Evolutionary conservation across 2,888 invertebrate genomes (phyloP).

Genomic region (Ormyrus pomaceus): DNA sequence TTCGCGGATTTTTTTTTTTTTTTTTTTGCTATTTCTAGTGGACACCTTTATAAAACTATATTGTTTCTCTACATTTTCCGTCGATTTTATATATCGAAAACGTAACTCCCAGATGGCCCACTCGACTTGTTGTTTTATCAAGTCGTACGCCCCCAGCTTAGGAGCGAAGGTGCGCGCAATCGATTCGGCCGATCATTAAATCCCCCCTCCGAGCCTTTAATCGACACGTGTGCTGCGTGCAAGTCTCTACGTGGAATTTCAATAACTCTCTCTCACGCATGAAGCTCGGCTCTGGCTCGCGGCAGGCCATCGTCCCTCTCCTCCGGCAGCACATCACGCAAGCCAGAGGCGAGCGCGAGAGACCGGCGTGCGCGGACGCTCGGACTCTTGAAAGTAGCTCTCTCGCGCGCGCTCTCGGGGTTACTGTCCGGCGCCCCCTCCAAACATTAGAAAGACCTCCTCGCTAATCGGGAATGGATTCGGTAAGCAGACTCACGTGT

Average conservation of each 20-base stretch:
- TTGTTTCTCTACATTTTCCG: too few relatives aligned
- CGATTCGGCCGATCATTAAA: conserved; percentile 28
- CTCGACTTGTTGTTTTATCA: too few relatives aligned
- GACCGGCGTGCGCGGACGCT: too few relatives aligned
- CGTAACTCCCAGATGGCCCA: too few relatives aligned
- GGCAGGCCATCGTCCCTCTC: not conserved
- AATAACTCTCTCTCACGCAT: not conserved
- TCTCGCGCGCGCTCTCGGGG: conserved; percentile 4
- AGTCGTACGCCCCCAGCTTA: too few relatives aligned
- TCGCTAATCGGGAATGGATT: conserved; percentile 27
- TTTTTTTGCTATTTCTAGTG: not conserved
- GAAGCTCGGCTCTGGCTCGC: not conserved
- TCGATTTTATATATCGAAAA: too few relatives aligned
- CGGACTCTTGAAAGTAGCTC: too few relatives aligned
- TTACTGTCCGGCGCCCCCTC: conserved; percentile 26
- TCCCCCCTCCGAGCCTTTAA: not conserved
- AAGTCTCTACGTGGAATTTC: conserved; percentile 24
- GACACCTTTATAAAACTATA: too few relatives aligned
- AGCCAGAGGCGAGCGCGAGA: too few relatives aligned
- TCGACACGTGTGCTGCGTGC: conserved; percentile 3
- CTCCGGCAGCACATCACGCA: too few relatives aligned
- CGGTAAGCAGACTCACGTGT: conserved; percentile 15
- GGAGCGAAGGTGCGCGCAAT: not conserved
- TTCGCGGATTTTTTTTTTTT: not conserved
- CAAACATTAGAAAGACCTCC: conserved; percentile 32